Percentiles rank a stretch among this genome's conserved stretches.
These are phyloP conservation scores for human DNA, from an alignment of 2,113 vertebrate species.

Conservation along the genomic window GRCh38 chr5:66710501-66711000, in stretches of 20 bases:
- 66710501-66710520: neutral
- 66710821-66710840: constrained; percentile 37
- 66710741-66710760: constrained; percentile 3
- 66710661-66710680: constrained; percentile 31
- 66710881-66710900: neutral
- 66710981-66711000: neutral
- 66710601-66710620: neutral
- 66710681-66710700: neutral
- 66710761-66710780: constrained; percentile 20
- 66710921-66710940: neutral
- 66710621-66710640: neutral
- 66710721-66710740: neutral
- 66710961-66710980: neutral
- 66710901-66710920: neutral
- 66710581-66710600: neutral
- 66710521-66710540: neutral
- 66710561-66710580: constrained; percentile 15
- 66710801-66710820: constrained; percentile 55
- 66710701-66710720: neutral
- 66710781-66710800: constrained; percentile 31
- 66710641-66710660: constrained; percentile 19
- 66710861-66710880: neutral
- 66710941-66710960: neutral
- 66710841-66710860: neutral
- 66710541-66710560: neutral